phyloP scores from a whole-genome alignment of 2,888 invertebrate species.

The Lasioglossum leucozonium region DNA sequence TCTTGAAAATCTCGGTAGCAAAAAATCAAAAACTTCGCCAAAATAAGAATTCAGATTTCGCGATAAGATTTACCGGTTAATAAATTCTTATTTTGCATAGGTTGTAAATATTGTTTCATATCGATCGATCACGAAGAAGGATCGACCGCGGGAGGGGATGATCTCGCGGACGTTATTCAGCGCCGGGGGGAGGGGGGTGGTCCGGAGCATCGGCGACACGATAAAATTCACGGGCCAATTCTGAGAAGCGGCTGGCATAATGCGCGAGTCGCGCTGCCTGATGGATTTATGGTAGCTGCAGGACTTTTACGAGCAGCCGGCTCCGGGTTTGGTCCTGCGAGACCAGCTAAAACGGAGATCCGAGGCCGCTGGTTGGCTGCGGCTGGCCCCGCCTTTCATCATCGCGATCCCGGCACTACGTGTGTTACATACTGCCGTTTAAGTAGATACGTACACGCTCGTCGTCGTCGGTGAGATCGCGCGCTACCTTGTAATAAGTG shows the following conservation, averaged over 20 bases:
- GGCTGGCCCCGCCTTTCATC: constrained; percentile 79
- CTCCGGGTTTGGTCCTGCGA: constrained; percentile 57
- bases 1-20: too few relatives aligned
- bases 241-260: constrained; percentile 48
- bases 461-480: constrained; percentile 35
- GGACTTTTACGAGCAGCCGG: constrained; percentile 62
- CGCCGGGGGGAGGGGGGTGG: not conserved
- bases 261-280: constrained; percentile 46
- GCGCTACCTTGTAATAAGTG: constrained; percentile 47
- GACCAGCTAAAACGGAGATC: constrained; percentile 72
- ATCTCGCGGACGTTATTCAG: not conserved
- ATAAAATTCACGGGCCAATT: constrained; percentile 29
- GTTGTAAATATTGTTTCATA: too few relatives aligned
- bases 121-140: too few relatives aligned
- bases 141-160: not conserved
- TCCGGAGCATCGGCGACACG: not conserved
- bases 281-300: constrained; percentile 70
- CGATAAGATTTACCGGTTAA: too few relatives aligned
- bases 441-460: constrained; percentile 67
- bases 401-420: constrained; percentile 61
- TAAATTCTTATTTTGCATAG: too few relatives aligned
- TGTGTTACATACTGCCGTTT: constrained; percentile 66
- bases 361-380: constrained; percentile 79
- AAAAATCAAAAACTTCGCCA: too few relatives aligned
- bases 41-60: too few relatives aligned